Evolutionary conservation across 2,113 vertebrate species (phyloP), one percentile per base, ranked within the genome.

Genomic region (Boulengeromyrus knoepffleri): DNA sequence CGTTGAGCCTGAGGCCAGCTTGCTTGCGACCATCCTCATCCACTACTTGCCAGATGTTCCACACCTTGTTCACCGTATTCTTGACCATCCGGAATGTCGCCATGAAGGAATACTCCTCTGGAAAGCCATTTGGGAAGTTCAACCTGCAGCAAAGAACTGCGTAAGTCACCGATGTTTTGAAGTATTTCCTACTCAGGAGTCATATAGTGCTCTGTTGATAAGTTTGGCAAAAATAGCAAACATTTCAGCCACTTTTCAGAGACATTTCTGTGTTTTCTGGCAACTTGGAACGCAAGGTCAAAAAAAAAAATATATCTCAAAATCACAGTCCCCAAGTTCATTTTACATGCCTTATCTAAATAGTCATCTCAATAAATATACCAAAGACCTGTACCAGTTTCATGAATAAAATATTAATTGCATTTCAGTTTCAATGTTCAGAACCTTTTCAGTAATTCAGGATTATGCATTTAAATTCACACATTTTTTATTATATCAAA

Each of bases 51-150:
- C 96, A 97, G 86, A 97, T 90, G 85, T 97, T 97, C 96, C 96
- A 97, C 93, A 96, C 96, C 89, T 97, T 97, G 93, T 92, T 95
- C 66, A 96, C 94, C 0, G 95, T 96, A 94, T 92, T 97, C 92
- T 97, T 97, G 92, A 96, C 95, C 96, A 97, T 97, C 88, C 96
- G 96, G 92, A 97, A 97, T 5, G 96, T 97, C 17, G 93, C 93
- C 95, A 97, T 96, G 94, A 97, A 95, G 52, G 96, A 97, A 89
- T 96, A 97, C 92, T 96, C 96, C 0, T 96, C 95, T 0, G 96
- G 96, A 90, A 97, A 96, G n/a, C 96, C 96, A 0, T 94, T 94
- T 13, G 96, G 96, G 52, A 96, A 97, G 91, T 95, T 97, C 46
- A 96, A 91, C 92, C 96, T 97, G 62, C 13, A 85, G 88, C 50